Evolutionary conservation across 2,888 invertebrate species (phyloP), one percentile per base, ranked within the genome.

Genomic region (Dione vanillae): DNA sequence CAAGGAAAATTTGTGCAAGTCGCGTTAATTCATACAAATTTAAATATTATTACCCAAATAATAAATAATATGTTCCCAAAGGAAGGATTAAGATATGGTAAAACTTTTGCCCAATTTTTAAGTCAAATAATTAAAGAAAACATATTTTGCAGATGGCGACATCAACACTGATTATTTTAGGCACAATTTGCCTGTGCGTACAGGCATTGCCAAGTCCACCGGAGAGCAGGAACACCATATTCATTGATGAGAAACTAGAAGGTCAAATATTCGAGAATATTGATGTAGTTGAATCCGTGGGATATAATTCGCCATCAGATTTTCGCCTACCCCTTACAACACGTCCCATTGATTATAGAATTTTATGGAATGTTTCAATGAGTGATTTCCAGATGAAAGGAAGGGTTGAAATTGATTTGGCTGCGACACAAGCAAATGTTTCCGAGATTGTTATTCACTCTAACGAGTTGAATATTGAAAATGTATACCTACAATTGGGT

Each of bases 241-340:
- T 91, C 71, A 80, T 79, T 1, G 92, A 93, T 9, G 92, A 93
- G 71, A 85, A 79, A 56, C 78, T 90, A 0, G 79, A 86, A 77
- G 92, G 89, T 0, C 82, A 82, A 72, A 78, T 86, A 20, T 93
- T 93, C 64, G 91, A 91, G 59, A 58, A 69, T 10, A 52, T 76
- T 41, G 72, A 73, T 47, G 64, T 59, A 2, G 49, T 35, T 37
- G 69, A 54, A 9, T 52, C 49, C 12, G 49, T 59, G 11, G 52
- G 14, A 35, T 51, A 59, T n/a, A 76, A 56, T 56, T 37, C 69
- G n/a, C 76, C 81, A 11, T 64, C 71, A n/a, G 70, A 72, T 14
- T 94, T 88, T 78, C 84, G 94, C 41, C 84, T 95, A 2, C 94
- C 94, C 0, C 88, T 78, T 0, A 89, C 90, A 0, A 91, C 96